Evolutionary conservation across 2,113 vertebrate genomes (phyloP).

Genomic region (Syngnathus typhle): DNA sequence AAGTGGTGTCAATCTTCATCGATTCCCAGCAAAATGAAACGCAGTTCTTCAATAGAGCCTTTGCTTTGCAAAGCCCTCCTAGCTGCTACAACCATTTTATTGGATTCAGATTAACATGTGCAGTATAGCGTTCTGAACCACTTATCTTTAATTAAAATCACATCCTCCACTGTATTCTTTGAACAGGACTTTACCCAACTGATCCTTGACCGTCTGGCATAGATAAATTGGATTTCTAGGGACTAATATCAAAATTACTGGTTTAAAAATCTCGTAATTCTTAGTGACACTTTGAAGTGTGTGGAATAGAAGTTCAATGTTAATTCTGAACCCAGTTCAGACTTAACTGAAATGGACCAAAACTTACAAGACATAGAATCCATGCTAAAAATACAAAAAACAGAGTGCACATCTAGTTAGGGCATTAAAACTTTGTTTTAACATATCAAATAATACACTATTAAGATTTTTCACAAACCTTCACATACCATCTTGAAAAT

Average conservation of each 20-base stretch:
- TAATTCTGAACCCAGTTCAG: not conserved
- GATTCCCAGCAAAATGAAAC: slow-evolving; percentile 90
- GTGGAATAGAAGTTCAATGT: not conserved
- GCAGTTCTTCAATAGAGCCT: slow-evolving; percentile 88
- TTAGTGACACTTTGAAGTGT: not conserved
- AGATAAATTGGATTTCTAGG: slow-evolving; percentile 1
- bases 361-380: not conserved
- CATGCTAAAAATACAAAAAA: not conserved
- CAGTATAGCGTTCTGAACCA: slow-evolving; percentile 81
- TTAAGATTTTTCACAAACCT: not conserved
- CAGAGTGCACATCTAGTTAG: not conserved
- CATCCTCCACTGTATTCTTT: slow-evolving; percentile 60
- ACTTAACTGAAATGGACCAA: not conserved
- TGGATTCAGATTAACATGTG: slow-evolving; percentile 93
- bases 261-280: too few species aligned
- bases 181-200: slow-evolving; percentile 13
- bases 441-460: not conserved
- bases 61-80: slow-evolving; percentile 80
- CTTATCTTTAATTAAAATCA: slow-evolving; percentile 99
- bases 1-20: slow-evolving; percentile 92
- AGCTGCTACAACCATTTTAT: slow-evolving; percentile 84
- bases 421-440: not conserved
- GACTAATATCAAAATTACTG: not conserved
- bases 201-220: not conserved
- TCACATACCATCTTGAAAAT: not conserved